Conservation (phyloP, 2,113 vertebrate species). For the Uria aalge region DNA sequence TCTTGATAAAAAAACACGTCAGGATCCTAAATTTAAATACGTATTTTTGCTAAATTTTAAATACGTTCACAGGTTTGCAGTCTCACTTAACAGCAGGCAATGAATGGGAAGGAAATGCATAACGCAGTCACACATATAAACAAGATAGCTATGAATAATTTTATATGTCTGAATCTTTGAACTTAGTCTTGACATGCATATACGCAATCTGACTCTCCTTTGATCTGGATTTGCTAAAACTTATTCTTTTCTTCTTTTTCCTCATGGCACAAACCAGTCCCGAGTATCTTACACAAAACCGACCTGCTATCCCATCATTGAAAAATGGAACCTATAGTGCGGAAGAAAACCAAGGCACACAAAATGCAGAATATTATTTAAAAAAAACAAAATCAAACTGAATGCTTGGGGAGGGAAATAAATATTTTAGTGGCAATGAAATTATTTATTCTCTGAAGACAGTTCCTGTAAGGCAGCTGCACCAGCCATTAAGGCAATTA, state of each 20-base stretch:
- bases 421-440: slow-evolving; percentile 27
- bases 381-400: background rate
- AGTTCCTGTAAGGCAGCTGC: background rate
- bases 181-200: background rate
- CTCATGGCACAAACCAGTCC: background rate
- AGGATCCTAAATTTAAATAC: background rate
- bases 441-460: slow-evolving; percentile 15
- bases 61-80: background rate
- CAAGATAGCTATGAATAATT: background rate
- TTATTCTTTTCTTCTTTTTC: background rate
- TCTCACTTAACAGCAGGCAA: background rate
- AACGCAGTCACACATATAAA: background rate
- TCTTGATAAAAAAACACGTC: background rate
- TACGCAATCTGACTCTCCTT: background rate
- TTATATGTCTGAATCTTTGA: background rate
- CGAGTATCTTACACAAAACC: background rate
- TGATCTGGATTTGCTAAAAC: background rate
- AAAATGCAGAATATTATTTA: background rate
- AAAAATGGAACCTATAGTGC: background rate
- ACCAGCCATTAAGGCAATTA: slow-evolving; percentile 21
- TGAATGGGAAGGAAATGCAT: background rate
- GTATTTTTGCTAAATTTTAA: background rate
- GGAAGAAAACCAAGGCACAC: background rate
- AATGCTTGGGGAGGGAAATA: background rate
- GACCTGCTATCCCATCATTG: background rate